Percentiles rank a stretch among this genome's conserved stretches.
Conservation (phyloP, 2,797 vertebrate species). For the Furcifer pardalis region DNA sequence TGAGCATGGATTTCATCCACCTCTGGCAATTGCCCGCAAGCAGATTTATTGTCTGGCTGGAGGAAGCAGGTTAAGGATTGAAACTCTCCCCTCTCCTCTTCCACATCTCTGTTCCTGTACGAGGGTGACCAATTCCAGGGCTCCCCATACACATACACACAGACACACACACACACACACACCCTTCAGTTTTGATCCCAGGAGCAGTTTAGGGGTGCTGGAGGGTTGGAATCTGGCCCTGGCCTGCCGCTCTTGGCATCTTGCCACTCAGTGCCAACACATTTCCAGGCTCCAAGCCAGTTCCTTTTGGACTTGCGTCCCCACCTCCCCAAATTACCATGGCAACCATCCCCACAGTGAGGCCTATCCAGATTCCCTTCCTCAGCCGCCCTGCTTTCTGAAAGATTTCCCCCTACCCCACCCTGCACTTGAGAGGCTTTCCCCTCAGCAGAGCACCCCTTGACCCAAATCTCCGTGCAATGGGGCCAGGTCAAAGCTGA, state of each 20-base stretch:
- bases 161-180: no score
- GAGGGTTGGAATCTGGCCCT: slow-evolving; percentile 1
- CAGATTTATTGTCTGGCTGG: slow-evolving; percentile 1
- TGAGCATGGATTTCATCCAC: not conserved
- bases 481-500: not conserved
- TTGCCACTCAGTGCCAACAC: slow-evolving; percentile 29
- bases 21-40: slow-evolving; percentile 1
- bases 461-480: slow-evolving; percentile 20
- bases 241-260: slow-evolving; percentile 17
- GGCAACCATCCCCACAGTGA: slow-evolving; percentile 27
- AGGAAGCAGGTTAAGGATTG: slow-evolving; percentile 15
- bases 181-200: slow-evolving; percentile 11
- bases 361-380: slow-evolving; percentile 16
- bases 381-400: slow-evolving; percentile 13
- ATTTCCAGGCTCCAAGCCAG: slow-evolving; percentile 39
- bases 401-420: not conserved
- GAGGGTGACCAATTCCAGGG: not conserved
- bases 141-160: no score
- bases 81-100: not conserved
- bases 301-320: slow-evolving; percentile 24
- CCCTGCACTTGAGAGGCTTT: not conserved
- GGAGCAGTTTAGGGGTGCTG: not conserved
- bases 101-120: not conserved
- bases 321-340: slow-evolving; percentile 23
- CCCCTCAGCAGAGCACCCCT: slow-evolving; percentile 3